Conservation (phyloP, 2,113 vertebrate genomes). For the Rostratula benghalensis region DNA sequence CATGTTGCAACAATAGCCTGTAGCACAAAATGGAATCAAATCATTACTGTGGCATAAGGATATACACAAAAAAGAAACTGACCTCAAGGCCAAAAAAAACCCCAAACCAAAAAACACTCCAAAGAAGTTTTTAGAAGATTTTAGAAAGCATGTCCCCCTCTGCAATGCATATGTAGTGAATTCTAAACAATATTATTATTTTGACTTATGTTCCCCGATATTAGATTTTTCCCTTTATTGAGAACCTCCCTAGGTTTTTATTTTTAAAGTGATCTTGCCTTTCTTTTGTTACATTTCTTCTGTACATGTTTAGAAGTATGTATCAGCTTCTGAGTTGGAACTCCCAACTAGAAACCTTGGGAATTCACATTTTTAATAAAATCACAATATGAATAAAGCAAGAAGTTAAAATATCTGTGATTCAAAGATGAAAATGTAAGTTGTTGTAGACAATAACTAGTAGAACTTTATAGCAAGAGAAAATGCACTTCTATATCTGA, state of each 20-base stretch:
- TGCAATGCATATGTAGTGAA: not conserved
- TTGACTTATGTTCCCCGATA: not conserved
- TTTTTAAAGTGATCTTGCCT: not conserved
- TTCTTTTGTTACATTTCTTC: not conserved
- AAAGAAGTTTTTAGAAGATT: not conserved
- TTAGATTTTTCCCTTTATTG: not conserved
- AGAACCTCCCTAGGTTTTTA: rapidly evolving
- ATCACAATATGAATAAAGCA: not conserved
- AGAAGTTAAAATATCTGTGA: not conserved
- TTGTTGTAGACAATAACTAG: not conserved
- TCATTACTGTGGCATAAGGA: not conserved
- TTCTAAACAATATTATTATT: not conserved
- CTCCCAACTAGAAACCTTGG: not conserved
- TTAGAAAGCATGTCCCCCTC: not conserved
- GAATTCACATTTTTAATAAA: not conserved
- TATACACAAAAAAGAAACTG: not conserved
- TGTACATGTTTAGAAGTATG: not conserved
- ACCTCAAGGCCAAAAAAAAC: not conserved
- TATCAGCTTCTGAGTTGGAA: not conserved
- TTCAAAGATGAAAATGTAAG: not conserved
- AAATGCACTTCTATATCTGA: not conserved
- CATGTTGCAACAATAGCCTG: not conserved
- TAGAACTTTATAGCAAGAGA: not conserved
- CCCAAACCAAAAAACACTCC: not conserved
- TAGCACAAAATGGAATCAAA: not conserved